These are phyloP conservation scores for Chitala chitala DNA, from an alignment of 2,113 vertebrate genomes.

Conservation along the genomic window DNA sequence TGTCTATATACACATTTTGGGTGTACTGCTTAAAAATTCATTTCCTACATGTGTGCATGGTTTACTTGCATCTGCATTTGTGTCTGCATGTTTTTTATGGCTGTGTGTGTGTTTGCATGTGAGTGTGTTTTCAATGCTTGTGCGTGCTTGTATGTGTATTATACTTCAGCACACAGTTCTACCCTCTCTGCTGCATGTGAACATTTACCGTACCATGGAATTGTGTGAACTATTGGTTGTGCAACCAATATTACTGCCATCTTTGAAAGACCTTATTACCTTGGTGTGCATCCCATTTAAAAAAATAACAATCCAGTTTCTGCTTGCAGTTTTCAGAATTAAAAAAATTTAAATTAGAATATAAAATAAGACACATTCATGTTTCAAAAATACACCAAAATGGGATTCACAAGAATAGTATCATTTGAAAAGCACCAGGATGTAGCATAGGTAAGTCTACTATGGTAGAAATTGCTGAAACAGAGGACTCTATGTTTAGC, in stretches of 20 bases:
- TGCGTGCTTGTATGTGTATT: not conserved
- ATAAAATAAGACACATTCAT: too few relatives aligned
- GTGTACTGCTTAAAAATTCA: too few relatives aligned
- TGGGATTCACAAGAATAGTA: too few relatives aligned
- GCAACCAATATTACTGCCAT: not conserved
- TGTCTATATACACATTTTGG: not conserved
- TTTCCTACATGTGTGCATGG: not conserved
- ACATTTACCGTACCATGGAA: not conserved
- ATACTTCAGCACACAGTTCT: too few relatives aligned
- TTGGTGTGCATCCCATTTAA: conserved; percentile 6
- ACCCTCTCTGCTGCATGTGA: not conserved
- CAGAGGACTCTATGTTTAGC: too few relatives aligned
- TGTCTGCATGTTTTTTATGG: not conserved
- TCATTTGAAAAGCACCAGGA: too few relatives aligned
- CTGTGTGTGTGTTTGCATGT: conserved; percentile 1
- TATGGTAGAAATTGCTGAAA: too few relatives aligned
- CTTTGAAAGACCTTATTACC: not conserved
- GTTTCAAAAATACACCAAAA: too few relatives aligned
- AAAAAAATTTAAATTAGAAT: too few relatives aligned
- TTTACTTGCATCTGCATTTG: not conserved
- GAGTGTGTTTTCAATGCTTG: too few relatives aligned
- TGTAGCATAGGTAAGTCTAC: too few relatives aligned
- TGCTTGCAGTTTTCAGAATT: not conserved
- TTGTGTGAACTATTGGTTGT: not conserved
- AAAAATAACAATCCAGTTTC: conserved; percentile 4